These are phyloP conservation scores for Sinocyclocheilus anshuiensis DNA, from an alignment of 2,113 vertebrate genomes.

Conservation along the genomic window DNA sequence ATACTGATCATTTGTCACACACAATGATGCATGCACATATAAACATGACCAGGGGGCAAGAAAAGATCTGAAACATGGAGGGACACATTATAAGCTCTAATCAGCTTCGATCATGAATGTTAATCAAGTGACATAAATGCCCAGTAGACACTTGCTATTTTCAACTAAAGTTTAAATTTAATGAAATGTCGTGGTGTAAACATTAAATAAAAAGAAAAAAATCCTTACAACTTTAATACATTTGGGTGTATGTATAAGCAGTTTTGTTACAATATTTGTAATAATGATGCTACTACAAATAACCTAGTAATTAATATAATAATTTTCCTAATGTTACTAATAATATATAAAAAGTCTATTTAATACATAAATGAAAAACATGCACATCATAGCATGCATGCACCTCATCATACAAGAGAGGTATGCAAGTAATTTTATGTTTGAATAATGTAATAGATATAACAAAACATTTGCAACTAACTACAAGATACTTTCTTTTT, in stretches of 20 bases:
- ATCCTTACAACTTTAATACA: too few species aligned
- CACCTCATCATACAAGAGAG: too few species aligned
- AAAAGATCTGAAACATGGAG: neutral
- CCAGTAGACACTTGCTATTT: neutral
- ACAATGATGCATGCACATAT: slow-evolving; percentile 15
- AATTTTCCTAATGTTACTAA: neutral
- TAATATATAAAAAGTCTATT: neutral
- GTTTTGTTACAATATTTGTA: too few species aligned
- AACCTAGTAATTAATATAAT: too few species aligned
- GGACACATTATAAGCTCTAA: neutral
- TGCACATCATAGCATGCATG: too few species aligned
- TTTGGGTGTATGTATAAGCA: too few species aligned
- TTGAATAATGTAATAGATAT: too few species aligned
- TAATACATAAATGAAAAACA: neutral
- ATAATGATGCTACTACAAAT: too few species aligned
- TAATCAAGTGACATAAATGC: slow-evolving; percentile 11
- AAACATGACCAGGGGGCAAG: slow-evolving; percentile 3
- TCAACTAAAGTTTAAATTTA: neutral
- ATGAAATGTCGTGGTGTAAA: neutral
- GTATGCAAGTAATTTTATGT: too few species aligned
- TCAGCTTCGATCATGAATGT: neutral
- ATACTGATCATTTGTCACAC: slow-evolving; percentile 27
- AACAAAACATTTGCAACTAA: neutral
- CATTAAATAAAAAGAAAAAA: neutral
- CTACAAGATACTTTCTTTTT: neutral